Conservation (phyloP, 1,140 invertebrate species). For the Atta texana region DNA sequence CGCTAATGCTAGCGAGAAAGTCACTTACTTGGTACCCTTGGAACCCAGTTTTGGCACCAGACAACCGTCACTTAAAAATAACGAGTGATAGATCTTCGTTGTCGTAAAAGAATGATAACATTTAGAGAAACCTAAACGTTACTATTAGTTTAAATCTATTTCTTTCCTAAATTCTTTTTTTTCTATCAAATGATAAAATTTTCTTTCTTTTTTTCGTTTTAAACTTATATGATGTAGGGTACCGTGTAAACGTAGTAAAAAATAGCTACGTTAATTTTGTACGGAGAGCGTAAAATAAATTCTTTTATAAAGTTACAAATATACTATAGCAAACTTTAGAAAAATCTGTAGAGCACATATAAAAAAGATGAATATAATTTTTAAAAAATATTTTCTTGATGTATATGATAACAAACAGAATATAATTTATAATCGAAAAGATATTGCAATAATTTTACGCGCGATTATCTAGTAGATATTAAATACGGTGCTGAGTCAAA, state of each 20-base stretch:
- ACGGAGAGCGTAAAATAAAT: background rate
- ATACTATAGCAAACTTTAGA: conserved; percentile 9
- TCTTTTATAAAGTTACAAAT: conserved; percentile 10
- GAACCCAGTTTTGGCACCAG: conserved; percentile 80
- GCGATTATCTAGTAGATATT: conserved; percentile 70
- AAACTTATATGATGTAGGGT: background rate
- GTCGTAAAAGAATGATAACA: background rate
- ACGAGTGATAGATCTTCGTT: conserved; percentile 48
- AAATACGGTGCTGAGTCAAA: conserved; percentile 81
- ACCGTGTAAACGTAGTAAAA: background rate
- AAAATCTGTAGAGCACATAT: background rate
- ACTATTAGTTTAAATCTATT: conserved; percentile 1
- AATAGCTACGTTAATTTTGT: background rate
- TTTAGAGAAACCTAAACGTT: conserved; percentile 33
- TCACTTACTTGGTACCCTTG: conserved; percentile 83
- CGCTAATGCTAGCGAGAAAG: conserved; percentile 80
- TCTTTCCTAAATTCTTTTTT: too few relatives aligned
- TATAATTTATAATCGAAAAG: conserved; percentile 1
- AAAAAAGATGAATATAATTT: conserved; percentile 22
- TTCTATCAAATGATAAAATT: background rate
- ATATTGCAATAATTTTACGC: conserved; percentile 32
- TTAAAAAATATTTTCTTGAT: conserved; percentile 8
- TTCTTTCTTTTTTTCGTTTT: background rate
- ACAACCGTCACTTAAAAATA: conserved; percentile 71
- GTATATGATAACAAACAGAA: conserved; percentile 11